Percentiles rank a stretch among this genome's conserved stretches.
These are phyloP conservation scores for Cheirogaleus major DNA, from an alignment of 2,797 vertebrate genomes.

Conservation along the genomic window DNA sequence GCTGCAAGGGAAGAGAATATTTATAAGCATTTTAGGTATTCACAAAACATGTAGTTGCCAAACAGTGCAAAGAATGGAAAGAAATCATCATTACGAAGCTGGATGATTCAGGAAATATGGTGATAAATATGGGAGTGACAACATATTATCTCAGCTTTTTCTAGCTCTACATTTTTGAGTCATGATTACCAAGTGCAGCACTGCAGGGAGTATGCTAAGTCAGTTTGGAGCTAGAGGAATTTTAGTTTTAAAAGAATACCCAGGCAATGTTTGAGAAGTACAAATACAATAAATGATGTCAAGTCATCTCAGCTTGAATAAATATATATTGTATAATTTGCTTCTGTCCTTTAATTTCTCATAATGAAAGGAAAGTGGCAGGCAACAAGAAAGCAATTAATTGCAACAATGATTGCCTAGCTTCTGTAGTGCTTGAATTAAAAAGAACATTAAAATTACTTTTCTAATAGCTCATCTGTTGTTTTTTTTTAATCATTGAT, in stretches of 20 bases:
- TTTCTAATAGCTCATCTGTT: constrained; percentile 53
- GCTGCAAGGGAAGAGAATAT: constrained; percentile 67
- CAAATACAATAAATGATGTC: constrained; percentile 47
- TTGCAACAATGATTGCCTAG: constrained; percentile 55
- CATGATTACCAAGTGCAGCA: constrained; percentile 49
- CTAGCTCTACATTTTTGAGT: constrained; percentile 70
- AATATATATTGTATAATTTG: constrained; percentile 62
- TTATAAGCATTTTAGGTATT: constrained; percentile 75
- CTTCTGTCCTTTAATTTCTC: constrained; percentile 65
- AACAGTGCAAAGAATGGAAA: constrained; percentile 75
- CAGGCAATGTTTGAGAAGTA: constrained; percentile 7
- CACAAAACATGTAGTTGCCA: constrained; percentile 77
- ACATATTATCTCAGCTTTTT: constrained; percentile 72
- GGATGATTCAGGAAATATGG: constrained; percentile 81
- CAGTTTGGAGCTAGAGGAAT: constrained; percentile 44
- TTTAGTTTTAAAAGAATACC: constrained; percentile 64
- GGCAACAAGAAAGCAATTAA: constrained; percentile 72
- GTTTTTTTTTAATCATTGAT: background rate
- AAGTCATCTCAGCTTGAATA: constrained; percentile 54
- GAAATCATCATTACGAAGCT: constrained; percentile 81
- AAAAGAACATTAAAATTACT: constrained; percentile 66
- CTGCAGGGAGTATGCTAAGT: constrained; percentile 41
- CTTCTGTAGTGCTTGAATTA: constrained; percentile 46
- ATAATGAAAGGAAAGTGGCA: constrained; percentile 63
- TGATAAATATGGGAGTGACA: constrained; percentile 82